phyloP scores from a whole-genome alignment of 2,797 vertebrate genomes.

The Austrolebias charrua region DNA sequence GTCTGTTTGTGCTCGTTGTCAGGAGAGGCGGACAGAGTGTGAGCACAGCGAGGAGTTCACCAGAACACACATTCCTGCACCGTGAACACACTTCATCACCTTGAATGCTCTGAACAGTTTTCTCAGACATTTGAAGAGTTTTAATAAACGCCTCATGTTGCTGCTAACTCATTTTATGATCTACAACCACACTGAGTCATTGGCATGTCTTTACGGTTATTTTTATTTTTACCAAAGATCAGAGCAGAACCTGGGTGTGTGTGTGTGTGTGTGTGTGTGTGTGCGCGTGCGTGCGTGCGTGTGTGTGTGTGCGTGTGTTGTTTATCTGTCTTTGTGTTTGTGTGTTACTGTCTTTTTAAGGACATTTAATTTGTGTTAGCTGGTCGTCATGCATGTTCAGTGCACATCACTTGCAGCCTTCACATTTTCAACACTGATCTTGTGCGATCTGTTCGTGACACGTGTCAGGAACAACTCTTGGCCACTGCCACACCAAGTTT shows the following conservation, averaged over 20 bases:
- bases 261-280: not conserved
- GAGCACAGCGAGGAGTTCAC: slow-evolving; percentile 46
- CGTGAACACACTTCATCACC: slow-evolving; percentile 19
- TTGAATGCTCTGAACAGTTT: slow-evolving; percentile 13
- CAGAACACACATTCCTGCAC: slow-evolving; percentile 15
- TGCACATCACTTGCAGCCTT: too few relatives aligned
- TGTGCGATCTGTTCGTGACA: too few relatives aligned
- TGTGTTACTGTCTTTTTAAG: slow-evolving; percentile 1
- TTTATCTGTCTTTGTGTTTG: too few relatives aligned
- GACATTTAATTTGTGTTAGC: too few relatives aligned
- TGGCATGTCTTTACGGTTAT: not conserved
- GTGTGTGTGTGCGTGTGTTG: too few relatives aligned
- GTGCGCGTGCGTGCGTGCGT: too few relatives aligned
- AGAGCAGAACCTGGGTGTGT: slow-evolving; percentile 10
- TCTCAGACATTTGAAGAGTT: not conserved
- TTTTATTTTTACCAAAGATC: slow-evolving; percentile 5
- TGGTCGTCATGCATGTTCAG: too few relatives aligned
- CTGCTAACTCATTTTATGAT: not conserved
- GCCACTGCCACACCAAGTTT: too few relatives aligned
- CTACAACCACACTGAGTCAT: slow-evolving; percentile 1
- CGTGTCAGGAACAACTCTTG: too few relatives aligned
- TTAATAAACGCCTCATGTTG: not conserved
- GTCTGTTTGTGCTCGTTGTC: slow-evolving; percentile 75
- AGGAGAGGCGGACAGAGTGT: slow-evolving; percentile 67
- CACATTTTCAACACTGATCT: too few relatives aligned